Evolutionary conservation across 2,113 vertebrate species (phyloP).

Genomic region (Mobula hypostoma): DNA sequence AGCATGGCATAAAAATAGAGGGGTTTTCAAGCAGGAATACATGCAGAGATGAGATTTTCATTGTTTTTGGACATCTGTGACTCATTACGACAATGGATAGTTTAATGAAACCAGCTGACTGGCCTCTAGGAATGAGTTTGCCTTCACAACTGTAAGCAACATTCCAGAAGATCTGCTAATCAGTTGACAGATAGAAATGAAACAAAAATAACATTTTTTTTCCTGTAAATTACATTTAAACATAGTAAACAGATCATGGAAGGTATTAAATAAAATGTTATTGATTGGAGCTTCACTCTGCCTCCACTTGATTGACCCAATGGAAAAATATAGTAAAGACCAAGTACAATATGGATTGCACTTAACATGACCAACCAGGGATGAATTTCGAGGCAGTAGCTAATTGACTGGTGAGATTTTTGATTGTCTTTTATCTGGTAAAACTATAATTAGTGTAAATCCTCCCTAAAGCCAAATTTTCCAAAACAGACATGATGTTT

Average conservation of each 20-base stretch:
- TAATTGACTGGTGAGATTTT: background rate
- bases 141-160: background rate
- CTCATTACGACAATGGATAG: background rate
- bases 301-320: too few relatives aligned
- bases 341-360: too few relatives aligned
- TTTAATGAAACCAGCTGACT: background rate
- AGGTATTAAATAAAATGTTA: too few relatives aligned
- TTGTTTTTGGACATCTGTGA: background rate
- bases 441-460: background rate
- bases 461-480: background rate
- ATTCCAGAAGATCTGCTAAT: background rate
- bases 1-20: background rate
- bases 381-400: too few relatives aligned
- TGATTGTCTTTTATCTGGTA: background rate
- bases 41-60: background rate
- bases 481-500: slow-evolving; percentile 25
- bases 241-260: background rate
- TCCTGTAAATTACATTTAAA: background rate
- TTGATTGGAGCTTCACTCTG: too few relatives aligned
- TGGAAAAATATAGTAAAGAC: too few relatives aligned
- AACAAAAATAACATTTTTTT: too few relatives aligned
- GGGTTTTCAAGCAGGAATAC: background rate
- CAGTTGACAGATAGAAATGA: background rate
- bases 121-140: background rate
- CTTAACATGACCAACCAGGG: too few relatives aligned